A percentile compares a stretch with the other conserved stretches of the same genome.
Evolutionary conservation across 2,113 vertebrate genomes (phyloP).

Genomic region (Aegypius monachus): DNA sequence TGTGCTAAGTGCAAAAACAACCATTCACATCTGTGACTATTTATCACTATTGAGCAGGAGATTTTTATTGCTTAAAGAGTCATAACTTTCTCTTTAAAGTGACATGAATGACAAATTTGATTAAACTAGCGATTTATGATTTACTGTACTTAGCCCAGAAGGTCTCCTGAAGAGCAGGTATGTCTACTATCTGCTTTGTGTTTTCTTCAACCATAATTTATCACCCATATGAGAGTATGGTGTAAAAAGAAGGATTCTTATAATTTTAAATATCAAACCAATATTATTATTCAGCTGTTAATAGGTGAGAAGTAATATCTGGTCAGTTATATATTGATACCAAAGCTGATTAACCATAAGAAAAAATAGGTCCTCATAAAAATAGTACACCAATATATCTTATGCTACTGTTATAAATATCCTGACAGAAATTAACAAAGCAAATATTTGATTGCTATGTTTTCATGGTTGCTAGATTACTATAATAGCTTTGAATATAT

Average conservation of each 20-base stretch:
- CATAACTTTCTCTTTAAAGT: not conserved
- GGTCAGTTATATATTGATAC: not conserved
- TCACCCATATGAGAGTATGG: fast-evolving
- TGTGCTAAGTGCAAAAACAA: not conserved
- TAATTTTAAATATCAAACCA: not conserved
- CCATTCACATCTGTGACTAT: not conserved
- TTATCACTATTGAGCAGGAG: not conserved
- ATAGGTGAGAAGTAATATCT: not conserved
- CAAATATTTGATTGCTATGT: not conserved
- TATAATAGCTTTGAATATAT: not conserved
- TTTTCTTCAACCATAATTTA: not conserved
- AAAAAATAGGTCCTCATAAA: not conserved
- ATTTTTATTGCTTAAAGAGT: not conserved
- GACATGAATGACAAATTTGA: not conserved
- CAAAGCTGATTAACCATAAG: not conserved
- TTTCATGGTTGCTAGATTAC: not conserved
- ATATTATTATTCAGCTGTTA: not conserved
- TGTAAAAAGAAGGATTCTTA: not conserved
- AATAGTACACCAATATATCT: not conserved
- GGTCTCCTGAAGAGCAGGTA: not conserved
- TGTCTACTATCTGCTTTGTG: not conserved
- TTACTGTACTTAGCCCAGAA: not conserved
- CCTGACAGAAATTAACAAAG: not conserved
- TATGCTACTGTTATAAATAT: not conserved
- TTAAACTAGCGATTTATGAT: not conserved